phyloP scores from a whole-genome alignment of 2,888 invertebrate genomes.

The Drosophila anomalipes region DNA sequence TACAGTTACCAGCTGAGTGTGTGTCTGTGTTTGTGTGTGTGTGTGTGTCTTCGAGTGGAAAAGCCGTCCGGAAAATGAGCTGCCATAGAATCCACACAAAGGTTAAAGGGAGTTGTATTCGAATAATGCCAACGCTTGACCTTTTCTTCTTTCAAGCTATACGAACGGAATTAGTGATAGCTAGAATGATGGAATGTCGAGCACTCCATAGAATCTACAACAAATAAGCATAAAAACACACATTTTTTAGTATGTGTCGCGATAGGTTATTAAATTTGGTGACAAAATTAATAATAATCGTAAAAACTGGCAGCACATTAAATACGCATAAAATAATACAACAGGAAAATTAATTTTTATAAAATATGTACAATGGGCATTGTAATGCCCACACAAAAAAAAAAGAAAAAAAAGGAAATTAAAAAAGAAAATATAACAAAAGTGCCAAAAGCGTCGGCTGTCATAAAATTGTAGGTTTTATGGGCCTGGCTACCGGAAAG shows the following conservation, averaged over 20 bases:
- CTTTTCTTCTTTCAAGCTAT: not conserved
- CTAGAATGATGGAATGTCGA: not conserved
- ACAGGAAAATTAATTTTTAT: conserved; percentile 71
- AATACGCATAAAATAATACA: conserved; percentile 63
- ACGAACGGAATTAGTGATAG: not conserved
- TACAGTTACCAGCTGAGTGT: conserved; percentile 41
- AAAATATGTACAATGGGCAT: conserved; percentile 51
- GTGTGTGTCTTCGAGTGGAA: conserved; percentile 38
- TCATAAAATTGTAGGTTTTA: conserved; percentile 73
- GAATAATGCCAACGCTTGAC: conserved; percentile 7
- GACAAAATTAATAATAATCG: conserved; percentile 63
- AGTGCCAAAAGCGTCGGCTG: conserved; percentile 59
- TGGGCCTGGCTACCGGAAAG: conserved; percentile 75
- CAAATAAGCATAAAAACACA: conserved; percentile 9
- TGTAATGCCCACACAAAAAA: conserved; percentile 43
- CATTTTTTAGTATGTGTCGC: conserved; percentile 25
- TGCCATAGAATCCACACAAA: conserved; percentile 5
- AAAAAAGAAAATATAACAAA: conserved; percentile 22
- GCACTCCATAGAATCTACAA: conserved; percentile 10
- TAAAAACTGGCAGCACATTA: conserved; percentile 51
- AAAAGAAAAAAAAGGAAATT: conserved; percentile 19
- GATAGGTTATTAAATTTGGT: conserved; percentile 53
- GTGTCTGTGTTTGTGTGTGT: conserved; percentile 3
- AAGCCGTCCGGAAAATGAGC: conserved; percentile 35
- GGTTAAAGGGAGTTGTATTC: not conserved